Evolutionary conservation across 2,888 invertebrate species (phyloP), one percentile per base, ranked within the genome.

Genomic region (Sclerodermus sp.): DNA sequence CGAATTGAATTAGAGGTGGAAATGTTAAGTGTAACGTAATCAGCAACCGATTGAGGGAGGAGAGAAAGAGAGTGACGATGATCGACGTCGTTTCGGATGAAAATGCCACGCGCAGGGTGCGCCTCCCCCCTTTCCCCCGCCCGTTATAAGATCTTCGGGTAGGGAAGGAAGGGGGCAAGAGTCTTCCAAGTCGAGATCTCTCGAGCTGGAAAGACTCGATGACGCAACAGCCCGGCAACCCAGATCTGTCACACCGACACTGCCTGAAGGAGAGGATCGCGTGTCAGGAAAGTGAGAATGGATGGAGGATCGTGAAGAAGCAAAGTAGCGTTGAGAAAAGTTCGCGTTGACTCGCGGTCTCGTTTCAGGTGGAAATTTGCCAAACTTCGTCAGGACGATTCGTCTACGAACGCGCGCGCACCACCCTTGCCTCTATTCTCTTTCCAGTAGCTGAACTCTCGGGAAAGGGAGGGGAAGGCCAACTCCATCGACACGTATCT

Each of bases 221-320:
- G 66, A 67, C 49, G 66, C 49, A 66, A 66, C 8, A 39, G 23
- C 46, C 41, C 38, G 45, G 66, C 68, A 73, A 72, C 72, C 72
- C 64, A 73, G 73, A 73, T 73, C 71, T 71, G 73, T 73, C 73
- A 68, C 55, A 50, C 32, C 47, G 51, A 45, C 48, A 51, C 53
- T 55, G 54, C 53, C 52, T 58, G 58, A 29, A 63, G 58, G 64
- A 61, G 62, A 60, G 59, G 59, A 64, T 66, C 64, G 53, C 58
- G 53, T 45, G 55, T 46, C 37, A n/a, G 30, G 12, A 18, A 37
- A 37, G 29, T n/a, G 13, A 31, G 43, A 17, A 29, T 23, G 47
- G 45, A 51, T 49, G 30, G 37, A 41, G 10, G 42, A 38, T 18
- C 16, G 9, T n/a, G 32, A 43, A 39, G 30, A 36, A 40, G 31